Conservation (phyloP, 2,797 vertebrate species). For the Leptatherina wallacei region DNA sequence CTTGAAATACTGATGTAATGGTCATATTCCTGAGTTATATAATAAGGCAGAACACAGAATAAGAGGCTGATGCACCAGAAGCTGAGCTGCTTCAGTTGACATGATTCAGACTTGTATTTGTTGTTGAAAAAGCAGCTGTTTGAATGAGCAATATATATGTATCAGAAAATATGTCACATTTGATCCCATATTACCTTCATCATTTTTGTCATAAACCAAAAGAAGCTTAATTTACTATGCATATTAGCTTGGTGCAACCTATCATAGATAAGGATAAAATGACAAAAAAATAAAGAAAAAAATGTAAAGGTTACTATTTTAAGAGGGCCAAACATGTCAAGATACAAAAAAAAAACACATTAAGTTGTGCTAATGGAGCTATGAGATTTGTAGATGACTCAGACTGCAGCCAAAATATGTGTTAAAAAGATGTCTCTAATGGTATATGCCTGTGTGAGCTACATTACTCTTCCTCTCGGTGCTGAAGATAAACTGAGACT, state of each 20-base stretch:
- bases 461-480: conserved; percentile 48
- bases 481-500: conserved; percentile 66
- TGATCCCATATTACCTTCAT: conserved; percentile 18
- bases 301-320: background rate
- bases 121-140: conserved; percentile 29
- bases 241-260: background rate
- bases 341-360: background rate
- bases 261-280: background rate
- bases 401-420: conserved; percentile 33
- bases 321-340: background rate
- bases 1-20: conserved; percentile 66
- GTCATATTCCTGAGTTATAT: conserved; percentile 68
- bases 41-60: conserved; percentile 63
- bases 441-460: conserved; percentile 44
- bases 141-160: conserved; percentile 35
- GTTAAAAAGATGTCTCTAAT: conserved; percentile 40
- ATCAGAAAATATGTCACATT: conserved; percentile 30
- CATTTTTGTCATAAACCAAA: conserved; percentile 22
- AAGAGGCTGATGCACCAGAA: conserved; percentile 57
- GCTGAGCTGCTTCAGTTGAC: conserved; percentile 45
- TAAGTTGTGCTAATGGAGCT: background rate
- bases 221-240: background rate
- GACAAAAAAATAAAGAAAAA: background rate
- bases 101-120: conserved; percentile 55
- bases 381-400: conserved; percentile 8